Evolutionary conservation across 2,797 vertebrate genomes (phyloP).

Genomic region (Discoglossus pictus): DNA sequence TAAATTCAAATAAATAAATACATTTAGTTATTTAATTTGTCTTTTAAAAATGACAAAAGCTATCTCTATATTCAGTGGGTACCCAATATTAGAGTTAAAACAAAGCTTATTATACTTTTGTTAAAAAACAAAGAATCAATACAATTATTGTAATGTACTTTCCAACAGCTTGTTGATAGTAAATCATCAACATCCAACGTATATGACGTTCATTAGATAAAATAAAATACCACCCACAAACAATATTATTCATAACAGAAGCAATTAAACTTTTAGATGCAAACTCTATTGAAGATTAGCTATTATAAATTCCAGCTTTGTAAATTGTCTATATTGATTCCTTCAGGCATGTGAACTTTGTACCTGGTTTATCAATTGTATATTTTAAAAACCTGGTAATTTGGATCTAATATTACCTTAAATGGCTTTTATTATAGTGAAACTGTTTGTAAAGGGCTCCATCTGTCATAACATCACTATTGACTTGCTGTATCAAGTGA

Average conservation of each 20-base stretch:
- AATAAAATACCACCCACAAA: constrained; percentile 7
- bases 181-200: constrained; percentile 3
- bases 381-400: not conserved
- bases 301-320: not conserved
- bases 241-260: not conserved
- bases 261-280: constrained; percentile 8
- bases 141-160: constrained; percentile 2
- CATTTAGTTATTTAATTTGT: no score
- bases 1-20: no score
- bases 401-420: not conserved
- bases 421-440: constrained; percentile 1
- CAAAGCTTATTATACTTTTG: no score
- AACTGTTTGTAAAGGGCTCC: not conserved
- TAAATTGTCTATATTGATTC: constrained; percentile 15
- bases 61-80: no score
- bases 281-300: constrained; percentile 3
- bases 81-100: no score
- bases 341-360: not conserved
- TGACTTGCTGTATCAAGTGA: not conserved
- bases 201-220: constrained; percentile 4
- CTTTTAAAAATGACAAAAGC: no score
- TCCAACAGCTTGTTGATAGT: constrained; percentile 16
- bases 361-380: not conserved
- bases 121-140: constrained; percentile 4
- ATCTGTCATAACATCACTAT: not conserved